Evolutionary conservation across 2,888 invertebrate species (phyloP), one percentile per base, ranked within the genome.

Genomic region (Drosophila ezoana): DNA sequence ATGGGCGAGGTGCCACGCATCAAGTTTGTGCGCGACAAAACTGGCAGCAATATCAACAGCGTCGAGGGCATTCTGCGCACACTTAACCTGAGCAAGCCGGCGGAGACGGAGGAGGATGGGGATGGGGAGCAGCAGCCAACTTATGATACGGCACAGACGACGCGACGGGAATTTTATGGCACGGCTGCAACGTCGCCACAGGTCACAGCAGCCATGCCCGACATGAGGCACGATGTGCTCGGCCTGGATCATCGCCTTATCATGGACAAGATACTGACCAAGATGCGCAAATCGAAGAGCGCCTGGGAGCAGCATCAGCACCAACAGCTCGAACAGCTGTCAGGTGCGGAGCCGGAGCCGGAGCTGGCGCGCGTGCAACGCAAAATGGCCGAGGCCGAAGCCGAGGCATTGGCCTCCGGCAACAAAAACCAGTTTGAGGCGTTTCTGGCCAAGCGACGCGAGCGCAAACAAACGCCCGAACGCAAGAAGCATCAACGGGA

Each of bases 1-100:
- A 95, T 97, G 93, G 97, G 97, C 10, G 93, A 94, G 72, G 95
- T 97, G 38, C 97, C 97, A 6, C 94, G 93, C 65, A 94, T 97
- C 62, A 90, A 93, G 40, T 97, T 97, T 93, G 94, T 96, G 1
- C 95, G 95, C 93, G 95, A 96, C 91, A 95, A 93, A 82, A 92
- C 93, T 28, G 93, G 94, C 82, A 92, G 93, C 1, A 92, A 90
- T 56, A 57, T 94, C 10, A 91, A 93, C 6, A 94, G 95, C 74
- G 91, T 97, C 10, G 95, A 96, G 73, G 89, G 91, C 0, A 91
- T 94, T 54, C 91, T 97, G 16, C 90, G 93, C 0, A 54, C 32
- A 1, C 23, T 83, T 0, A 63, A 81, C 32, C 48, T 79, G 4
- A 35, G 10, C 18, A 16, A 40, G 10, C 44, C 58, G 14, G n/a